These are phyloP conservation scores for Griposia aprilina DNA, from an alignment of 2,888 invertebrate genomes.

Conservation along the genomic window DNA sequence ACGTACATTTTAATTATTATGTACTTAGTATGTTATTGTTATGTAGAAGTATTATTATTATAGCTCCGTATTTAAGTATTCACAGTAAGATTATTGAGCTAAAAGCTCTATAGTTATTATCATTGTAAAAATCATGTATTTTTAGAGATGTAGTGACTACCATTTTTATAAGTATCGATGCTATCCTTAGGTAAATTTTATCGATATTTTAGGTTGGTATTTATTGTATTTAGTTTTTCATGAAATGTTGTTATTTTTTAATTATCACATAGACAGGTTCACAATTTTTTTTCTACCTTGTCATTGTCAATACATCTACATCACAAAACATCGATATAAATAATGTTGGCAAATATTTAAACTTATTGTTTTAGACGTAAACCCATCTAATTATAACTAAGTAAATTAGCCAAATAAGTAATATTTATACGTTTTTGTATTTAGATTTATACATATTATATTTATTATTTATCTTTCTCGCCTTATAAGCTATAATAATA, in stretches of 20 bases:
- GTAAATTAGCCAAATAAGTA: slow-evolving; percentile 22
- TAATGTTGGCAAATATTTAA: slow-evolving; percentile 21
- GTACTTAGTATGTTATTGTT: slow-evolving; percentile 51
- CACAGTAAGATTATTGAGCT: slow-evolving; percentile 28
- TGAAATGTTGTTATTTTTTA: neutral
- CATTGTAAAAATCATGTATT: slow-evolving; percentile 59
- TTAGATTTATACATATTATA: slow-evolving; percentile 54
- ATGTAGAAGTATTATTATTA: slow-evolving; percentile 49
- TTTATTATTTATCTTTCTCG: slow-evolving; percentile 48
- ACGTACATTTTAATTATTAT: slow-evolving; percentile 48
- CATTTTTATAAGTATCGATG: slow-evolving; percentile 26
- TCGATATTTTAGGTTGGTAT: slow-evolving; percentile 21
- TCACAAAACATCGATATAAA: slow-evolving; percentile 34
- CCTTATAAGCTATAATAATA: slow-evolving; percentile 51
- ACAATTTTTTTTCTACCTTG: neutral
- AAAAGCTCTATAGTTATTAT: slow-evolving; percentile 19
- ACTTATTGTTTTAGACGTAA: slow-evolving; percentile 26
- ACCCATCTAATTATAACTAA: slow-evolving; percentile 13
- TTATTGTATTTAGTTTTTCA: neutral
- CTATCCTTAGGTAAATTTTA: slow-evolving; percentile 17
- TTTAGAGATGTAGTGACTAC: slow-evolving; percentile 58
- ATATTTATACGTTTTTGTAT: slow-evolving; percentile 42
- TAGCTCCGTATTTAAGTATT: slow-evolving; percentile 36
- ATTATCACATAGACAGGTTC: slow-evolving; percentile 12
- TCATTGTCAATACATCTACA: slow-evolving; percentile 19